Percentiles rank a stretch among this genome's conserved stretches.
Conservation (phyloP, 2,888 invertebrate genomes). For the Apotomis capreana region DNA sequence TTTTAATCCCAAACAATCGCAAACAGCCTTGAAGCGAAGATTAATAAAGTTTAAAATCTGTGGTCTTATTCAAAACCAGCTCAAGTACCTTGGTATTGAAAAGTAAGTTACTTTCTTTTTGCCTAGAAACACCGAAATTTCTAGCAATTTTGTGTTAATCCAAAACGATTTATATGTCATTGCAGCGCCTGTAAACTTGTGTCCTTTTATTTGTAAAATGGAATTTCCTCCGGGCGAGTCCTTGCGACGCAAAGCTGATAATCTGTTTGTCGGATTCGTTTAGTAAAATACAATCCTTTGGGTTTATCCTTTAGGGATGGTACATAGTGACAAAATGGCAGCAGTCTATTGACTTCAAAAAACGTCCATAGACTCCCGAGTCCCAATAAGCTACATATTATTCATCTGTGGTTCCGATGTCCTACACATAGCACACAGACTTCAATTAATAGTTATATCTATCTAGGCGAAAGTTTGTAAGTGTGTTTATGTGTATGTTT, state of each 20-base stretch:
- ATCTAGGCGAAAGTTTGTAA: too few species aligned
- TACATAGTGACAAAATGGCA: not conserved
- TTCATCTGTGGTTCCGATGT: too few species aligned
- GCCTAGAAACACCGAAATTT: not conserved
- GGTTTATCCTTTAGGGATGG: not conserved
- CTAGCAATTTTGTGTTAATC: not conserved
- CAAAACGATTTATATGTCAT: not conserved
- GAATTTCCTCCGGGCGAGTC: not conserved
- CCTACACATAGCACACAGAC: too few species aligned
- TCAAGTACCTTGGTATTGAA: not conserved
- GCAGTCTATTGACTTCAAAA: not conserved
- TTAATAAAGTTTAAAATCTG: not conserved
- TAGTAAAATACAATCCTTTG: not conserved
- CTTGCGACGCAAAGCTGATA: not conserved
- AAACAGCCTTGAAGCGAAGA: not conserved
- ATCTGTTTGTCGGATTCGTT: slow-evolving; percentile 2
- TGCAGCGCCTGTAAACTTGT: not conserved
- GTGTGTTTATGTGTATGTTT: too few species aligned
- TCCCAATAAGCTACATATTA: too few species aligned
- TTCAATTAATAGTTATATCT: too few species aligned
- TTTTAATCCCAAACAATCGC: not conserved
- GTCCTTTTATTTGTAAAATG: not conserved
- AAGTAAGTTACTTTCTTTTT: not conserved
- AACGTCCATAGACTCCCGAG: not conserved
- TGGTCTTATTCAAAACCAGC: not conserved